Conservation (phyloP, 2,113 vertebrate genomes). For the Atractosteus spatula region DNA sequence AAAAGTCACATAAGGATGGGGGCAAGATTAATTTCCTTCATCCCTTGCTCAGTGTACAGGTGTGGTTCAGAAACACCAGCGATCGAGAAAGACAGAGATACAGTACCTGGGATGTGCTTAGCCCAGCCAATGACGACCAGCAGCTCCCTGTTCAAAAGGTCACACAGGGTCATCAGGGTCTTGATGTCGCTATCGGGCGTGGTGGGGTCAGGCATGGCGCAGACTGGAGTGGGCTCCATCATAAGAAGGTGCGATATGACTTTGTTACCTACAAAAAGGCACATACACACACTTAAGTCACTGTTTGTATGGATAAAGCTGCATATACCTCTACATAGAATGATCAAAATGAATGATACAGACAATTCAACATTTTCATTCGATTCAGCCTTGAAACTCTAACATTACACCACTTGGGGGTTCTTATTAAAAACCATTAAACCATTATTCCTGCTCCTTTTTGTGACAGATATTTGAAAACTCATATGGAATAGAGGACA, state of each 20-base stretch:
- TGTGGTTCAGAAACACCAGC: neutral
- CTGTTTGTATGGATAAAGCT: too few relatives aligned
- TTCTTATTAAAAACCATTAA: neutral
- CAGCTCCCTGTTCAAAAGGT: conserved; percentile 70
- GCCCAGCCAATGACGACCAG: conserved; percentile 70
- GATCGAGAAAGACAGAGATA: neutral
- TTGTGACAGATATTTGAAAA: too few relatives aligned
- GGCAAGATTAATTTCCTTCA: too few relatives aligned
- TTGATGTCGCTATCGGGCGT: conserved; percentile 55
- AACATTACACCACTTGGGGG: neutral
- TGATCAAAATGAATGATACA: neutral
- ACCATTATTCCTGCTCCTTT: neutral
- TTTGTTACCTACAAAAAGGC: conserved; percentile 57
- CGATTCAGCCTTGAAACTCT: neutral
- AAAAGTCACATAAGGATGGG: too few relatives aligned
- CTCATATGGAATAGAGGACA: too few relatives aligned
- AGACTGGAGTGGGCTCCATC: conserved; percentile 57
- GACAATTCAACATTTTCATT: neutral
- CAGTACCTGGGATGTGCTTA: conserved; percentile 71
- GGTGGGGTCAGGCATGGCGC: conserved; percentile 57
- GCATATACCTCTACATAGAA: too few relatives aligned
- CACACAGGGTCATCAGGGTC: conserved; percentile 65
- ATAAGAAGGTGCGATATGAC: conserved; percentile 62
- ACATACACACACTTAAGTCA: neutral
- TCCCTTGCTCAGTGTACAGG: neutral